Evolutionary conservation across 2,797 vertebrate species (phyloP).

Genomic region (Leontocebus nigricollis): DNA sequence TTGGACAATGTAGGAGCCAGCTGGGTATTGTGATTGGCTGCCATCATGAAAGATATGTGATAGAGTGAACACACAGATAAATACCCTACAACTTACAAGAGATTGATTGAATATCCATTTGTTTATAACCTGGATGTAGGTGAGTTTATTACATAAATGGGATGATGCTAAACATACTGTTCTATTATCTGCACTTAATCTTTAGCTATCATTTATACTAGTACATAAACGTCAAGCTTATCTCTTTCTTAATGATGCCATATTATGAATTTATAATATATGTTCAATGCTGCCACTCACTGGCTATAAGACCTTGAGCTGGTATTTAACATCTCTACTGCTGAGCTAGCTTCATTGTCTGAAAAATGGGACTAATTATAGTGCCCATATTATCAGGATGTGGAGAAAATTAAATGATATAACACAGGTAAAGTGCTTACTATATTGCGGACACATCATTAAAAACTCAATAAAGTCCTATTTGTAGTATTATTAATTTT

Average conservation of each 20-base stretch:
- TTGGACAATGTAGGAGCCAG: background rate
- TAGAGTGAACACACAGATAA: background rate
- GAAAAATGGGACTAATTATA: background rate
- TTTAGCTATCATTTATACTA: background rate
- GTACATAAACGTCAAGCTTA: slow-evolving; percentile 30
- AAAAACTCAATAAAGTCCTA: background rate
- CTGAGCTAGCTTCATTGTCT: background rate
- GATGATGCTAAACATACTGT: background rate
- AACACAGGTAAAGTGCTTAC: background rate
- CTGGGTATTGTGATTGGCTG: background rate
- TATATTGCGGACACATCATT: background rate
- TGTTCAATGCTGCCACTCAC: slow-evolving; percentile 11
- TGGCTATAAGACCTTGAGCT: background rate
- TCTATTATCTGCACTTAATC: slow-evolving; percentile 19
- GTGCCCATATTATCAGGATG: background rate
- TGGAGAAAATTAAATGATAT: slow-evolving; percentile 19
- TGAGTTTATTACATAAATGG: background rate
- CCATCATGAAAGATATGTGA: background rate
- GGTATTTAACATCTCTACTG: background rate
- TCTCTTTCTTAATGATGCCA: background rate
- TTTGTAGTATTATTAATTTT: background rate
- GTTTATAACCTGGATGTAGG: background rate
- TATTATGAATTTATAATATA: slow-evolving; percentile 23
- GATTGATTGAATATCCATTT: background rate
- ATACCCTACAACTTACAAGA: background rate